Base-by-base conservation (phyloP, 2,113 vertebrate genomes). In the Azemiops feae region DNA sequence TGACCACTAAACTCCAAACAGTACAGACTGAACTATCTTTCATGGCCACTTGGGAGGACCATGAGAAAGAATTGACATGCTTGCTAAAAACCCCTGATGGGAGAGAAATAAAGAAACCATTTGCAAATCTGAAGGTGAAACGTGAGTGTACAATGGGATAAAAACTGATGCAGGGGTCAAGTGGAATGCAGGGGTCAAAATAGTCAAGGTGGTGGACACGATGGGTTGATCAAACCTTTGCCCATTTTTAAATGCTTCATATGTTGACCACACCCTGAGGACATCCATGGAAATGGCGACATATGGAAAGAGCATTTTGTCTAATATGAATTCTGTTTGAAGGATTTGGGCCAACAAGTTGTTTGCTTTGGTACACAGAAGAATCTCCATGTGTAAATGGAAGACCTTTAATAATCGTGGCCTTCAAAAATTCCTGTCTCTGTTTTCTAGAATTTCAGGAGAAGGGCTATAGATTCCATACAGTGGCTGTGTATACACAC, bases 1-100 rank as follows among this genome's bases (percentile, higher is more conserved):
- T 2, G 2, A n/a, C 25, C 12, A 2, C 5, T 22, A 3, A 0
- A 22, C n/a, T 14, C 7, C 23, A 52, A 39, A 39, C 0, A 5
- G 8, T 74, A 25, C 16, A 54, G 18, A 55, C 23, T 20, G 22
- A 30, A 9, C 4, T 55, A 16, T 2, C 0, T 20, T 92, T 92
- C 7, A 0, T 0, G 4, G 25, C 52, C 5, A 55, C 16, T 20
- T 92, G 87, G 91, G 0, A 74, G 25, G 91, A 92, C 23, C 50
- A 92, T 5, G 0, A 5, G 14, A 92, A 55, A 45, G 23, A 1
- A 3, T 39, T 89, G 50, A 69, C n/a, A 7, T 92, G 91, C 25
- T 45, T 27, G 1, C 16, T 92, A 1, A 55, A 54, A 43, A 27
- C 7, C 34, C 50, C 27, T 3, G 4, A 81, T n/a, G 50, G 87